Percentiles rank a stretch among this genome's conserved stretches.
phyloP scores from a whole-genome alignment of 1,140 invertebrate species.

The Trachymyrmex septentrionalis region DNA sequence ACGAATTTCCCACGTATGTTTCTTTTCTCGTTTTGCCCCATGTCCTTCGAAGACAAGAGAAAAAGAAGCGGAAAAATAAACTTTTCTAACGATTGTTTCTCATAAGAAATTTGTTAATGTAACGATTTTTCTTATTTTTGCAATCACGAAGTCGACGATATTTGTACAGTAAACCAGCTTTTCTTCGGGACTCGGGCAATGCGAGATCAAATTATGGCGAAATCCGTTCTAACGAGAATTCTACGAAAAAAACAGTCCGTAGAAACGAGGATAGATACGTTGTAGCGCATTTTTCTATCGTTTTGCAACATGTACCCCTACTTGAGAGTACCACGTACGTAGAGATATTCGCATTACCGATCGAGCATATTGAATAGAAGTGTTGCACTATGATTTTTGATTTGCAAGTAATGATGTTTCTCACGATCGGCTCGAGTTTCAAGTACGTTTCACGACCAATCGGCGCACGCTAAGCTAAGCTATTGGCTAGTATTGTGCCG shows the following conservation, averaged over 20 bases:
- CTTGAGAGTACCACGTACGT: constrained; percentile 9
- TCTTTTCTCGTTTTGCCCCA: constrained; percentile 46
- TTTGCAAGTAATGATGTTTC: constrained; percentile 54
- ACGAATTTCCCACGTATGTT: constrained; percentile 40
- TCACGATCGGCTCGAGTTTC: constrained; percentile 45
- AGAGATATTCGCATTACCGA: constrained; percentile 61
- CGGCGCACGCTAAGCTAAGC: not conserved
- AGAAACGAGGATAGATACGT: constrained; percentile 53
- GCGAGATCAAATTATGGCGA: constrained; percentile 33
- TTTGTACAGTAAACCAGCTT: constrained; percentile 47
- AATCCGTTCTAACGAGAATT: not conserved
- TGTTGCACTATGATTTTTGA: constrained; percentile 52
- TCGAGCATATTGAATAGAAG: constrained; percentile 46
- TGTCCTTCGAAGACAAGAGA: constrained; percentile 21
- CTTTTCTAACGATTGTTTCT: constrained; percentile 7
- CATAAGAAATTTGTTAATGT: constrained; percentile 23
- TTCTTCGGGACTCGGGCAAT: constrained; percentile 32
- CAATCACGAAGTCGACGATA: constrained; percentile 29
- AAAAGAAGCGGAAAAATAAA: constrained; percentile 2
- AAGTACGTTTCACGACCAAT: constrained; percentile 22
- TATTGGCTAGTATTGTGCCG: not conserved
- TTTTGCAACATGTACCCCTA: constrained; percentile 41
- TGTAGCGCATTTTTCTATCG: constrained; percentile 70
- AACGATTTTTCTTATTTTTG: constrained; percentile 69
- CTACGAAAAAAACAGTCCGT: constrained; percentile 33